These are phyloP conservation scores for Clanis bilineata DNA, from an alignment of 2,888 invertebrate species.

Conservation along the genomic window DNA sequence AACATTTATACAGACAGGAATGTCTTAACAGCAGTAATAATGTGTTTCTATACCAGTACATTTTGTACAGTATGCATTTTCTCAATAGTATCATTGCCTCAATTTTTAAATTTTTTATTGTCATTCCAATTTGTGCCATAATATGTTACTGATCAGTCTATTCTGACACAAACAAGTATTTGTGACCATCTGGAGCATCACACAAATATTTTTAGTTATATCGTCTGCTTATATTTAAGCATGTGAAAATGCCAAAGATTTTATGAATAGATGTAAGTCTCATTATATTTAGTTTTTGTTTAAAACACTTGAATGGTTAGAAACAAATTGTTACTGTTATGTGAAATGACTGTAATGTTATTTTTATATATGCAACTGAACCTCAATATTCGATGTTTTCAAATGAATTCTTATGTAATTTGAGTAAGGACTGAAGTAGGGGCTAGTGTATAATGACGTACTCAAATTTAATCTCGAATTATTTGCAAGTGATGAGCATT, in stretches of 20 bases:
- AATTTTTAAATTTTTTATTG: constrained; percentile 16
- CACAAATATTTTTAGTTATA: constrained; percentile 55
- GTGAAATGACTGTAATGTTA: constrained; percentile 55
- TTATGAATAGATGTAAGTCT: constrained; percentile 72
- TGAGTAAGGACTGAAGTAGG: constrained; percentile 68
- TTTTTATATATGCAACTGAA: constrained; percentile 72
- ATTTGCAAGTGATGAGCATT: constrained; percentile 12
- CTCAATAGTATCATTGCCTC: constrained; percentile 18
- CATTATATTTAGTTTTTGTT: constrained; percentile 47
- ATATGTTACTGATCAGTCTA: constrained; percentile 21
- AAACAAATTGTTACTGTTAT: constrained; percentile 81
- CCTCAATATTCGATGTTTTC: constrained; percentile 65
- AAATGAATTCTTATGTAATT: constrained; percentile 65
- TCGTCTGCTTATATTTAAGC: constrained; percentile 56
- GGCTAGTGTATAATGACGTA: constrained; percentile 18
- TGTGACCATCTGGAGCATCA: constrained; percentile 51
- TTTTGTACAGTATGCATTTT: constrained; percentile 17
- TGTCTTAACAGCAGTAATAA: constrained; percentile 74
- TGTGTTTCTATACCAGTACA: constrained; percentile 71
- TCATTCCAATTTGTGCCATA: constrained; percentile 30
- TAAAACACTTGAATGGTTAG: constrained; percentile 57
- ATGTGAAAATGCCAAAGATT: constrained; percentile 77
- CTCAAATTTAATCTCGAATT: constrained; percentile 19
- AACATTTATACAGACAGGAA: constrained; percentile 59
- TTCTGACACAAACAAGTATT: constrained; percentile 18